Percentiles rank a stretch among this genome's conserved stretches.
phyloP scores from a whole-genome alignment of 2,888 invertebrate genomes.

The Petrolisthes cinctipes region DNA sequence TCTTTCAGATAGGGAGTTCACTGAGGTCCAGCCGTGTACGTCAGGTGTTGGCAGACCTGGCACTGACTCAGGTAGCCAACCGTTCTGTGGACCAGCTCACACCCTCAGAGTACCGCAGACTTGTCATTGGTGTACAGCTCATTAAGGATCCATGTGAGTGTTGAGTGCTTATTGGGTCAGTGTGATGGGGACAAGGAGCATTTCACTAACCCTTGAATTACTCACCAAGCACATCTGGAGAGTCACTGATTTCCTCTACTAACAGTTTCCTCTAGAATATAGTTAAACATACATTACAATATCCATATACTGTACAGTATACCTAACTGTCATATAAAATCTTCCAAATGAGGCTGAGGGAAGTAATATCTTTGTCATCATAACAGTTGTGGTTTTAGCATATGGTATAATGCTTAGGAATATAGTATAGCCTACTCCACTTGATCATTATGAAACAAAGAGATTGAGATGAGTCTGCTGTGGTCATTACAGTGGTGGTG shows the following conservation, averaged over 20 bases:
- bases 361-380: neutral
- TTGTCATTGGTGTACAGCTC: slow-evolving; percentile 92
- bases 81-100: slow-evolving; percentile 86
- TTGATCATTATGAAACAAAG: neutral
- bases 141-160: slow-evolving; percentile 89
- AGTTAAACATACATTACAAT: too few species aligned
- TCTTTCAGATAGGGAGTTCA: slow-evolving; percentile 77
- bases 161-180: neutral
- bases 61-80: slow-evolving; percentile 89
- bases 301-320: too few species aligned
- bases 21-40: slow-evolving; percentile 87
- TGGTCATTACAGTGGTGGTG: slow-evolving; percentile 78
- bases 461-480: neutral
- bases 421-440: neutral
- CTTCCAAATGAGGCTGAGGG: too few species aligned
- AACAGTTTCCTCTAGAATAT: neutral
- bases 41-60: slow-evolving; percentile 92
- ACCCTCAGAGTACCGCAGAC: slow-evolving; percentile 88
- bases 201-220: neutral
- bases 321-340: too few species aligned
- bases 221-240: neutral
- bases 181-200: neutral
- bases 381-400: neutral
- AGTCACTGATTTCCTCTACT: neutral
- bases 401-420: neutral